These are phyloP conservation scores for Conistra vaccinii DNA, from an alignment of 2,888 invertebrate genomes.

Conservation along the genomic window DNA sequence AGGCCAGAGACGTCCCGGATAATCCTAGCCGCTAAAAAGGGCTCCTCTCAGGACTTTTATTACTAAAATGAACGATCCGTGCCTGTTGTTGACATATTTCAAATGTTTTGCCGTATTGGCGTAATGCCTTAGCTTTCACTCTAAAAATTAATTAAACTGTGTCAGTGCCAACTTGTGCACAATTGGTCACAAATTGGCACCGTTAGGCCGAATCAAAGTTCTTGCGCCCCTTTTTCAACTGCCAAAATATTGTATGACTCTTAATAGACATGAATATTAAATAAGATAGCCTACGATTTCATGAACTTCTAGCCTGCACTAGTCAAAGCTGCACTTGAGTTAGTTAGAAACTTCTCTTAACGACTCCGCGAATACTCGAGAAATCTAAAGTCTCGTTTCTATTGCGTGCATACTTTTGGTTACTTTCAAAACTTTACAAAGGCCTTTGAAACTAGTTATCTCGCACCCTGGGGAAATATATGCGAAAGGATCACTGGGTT, in stretches of 20 bases:
- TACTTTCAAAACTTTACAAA: conserved; percentile 17
- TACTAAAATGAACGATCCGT: conserved; percentile 74
- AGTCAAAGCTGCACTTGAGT: neutral
- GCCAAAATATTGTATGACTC: neutral
- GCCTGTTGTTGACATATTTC: conserved; percentile 66
- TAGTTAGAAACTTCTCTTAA: neutral
- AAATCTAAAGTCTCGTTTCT: neutral
- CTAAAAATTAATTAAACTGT: neutral
- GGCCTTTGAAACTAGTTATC: conserved; percentile 13
- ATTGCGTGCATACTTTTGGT: conserved; percentile 11
- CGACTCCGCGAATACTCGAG: neutral
- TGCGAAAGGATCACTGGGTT: conserved; percentile 5
- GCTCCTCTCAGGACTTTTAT: conserved; percentile 72
- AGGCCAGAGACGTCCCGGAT: conserved; percentile 68
- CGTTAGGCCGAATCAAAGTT: neutral
- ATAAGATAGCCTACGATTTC: too few species aligned
- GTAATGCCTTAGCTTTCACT: neutral
- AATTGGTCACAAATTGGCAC: neutral
- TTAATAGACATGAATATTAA: neutral
- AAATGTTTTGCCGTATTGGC: conserved; percentile 5
- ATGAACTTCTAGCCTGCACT: too few species aligned
- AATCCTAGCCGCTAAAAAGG: conserved; percentile 77
- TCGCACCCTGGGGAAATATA: neutral
- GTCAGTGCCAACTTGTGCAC: neutral
- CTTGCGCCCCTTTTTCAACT: neutral